These are phyloP conservation scores for Ibycter americanus DNA, from an alignment of 2,797 vertebrate genomes.

Conservation along the genomic window DNA sequence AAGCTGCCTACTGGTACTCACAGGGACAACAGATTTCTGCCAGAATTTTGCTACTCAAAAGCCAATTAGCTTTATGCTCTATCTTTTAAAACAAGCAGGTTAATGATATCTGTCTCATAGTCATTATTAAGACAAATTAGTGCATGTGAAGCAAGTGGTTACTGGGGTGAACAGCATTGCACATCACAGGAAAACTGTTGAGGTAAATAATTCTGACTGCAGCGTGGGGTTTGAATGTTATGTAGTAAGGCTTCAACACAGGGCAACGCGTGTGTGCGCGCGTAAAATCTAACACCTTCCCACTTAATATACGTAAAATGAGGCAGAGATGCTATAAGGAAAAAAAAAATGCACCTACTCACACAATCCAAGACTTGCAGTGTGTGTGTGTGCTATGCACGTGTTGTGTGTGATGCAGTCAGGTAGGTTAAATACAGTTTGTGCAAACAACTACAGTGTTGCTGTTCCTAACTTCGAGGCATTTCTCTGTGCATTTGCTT, in stretches of 20 bases:
- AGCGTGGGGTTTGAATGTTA: background rate
- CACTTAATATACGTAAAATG: background rate
- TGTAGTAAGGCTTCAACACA: background rate
- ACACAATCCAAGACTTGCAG: rapidly evolving
- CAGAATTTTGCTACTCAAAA: background rate
- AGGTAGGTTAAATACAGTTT: background rate
- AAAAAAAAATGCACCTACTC: rapidly evolving
- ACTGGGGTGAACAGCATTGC: background rate
- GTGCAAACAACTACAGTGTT: background rate
- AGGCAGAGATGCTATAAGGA: background rate
- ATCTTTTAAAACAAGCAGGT: background rate
- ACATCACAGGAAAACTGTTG: background rate
- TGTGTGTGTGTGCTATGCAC: no score
- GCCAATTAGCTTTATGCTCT: background rate
- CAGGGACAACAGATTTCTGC: background rate
- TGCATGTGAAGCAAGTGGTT: background rate
- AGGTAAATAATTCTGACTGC: background rate
- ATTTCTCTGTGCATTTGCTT: background rate
- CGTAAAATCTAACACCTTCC: background rate
- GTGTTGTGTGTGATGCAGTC: background rate
- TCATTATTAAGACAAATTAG: background rate
- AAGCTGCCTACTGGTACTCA: background rate
- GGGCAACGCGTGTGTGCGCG: background rate
- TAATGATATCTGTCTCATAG: background rate
- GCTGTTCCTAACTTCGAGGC: background rate